Percentiles rank a stretch among this genome's conserved stretches.
Conservation (phyloP, 2,113 vertebrate species). For the Pyrgilauda ruficollis region DNA sequence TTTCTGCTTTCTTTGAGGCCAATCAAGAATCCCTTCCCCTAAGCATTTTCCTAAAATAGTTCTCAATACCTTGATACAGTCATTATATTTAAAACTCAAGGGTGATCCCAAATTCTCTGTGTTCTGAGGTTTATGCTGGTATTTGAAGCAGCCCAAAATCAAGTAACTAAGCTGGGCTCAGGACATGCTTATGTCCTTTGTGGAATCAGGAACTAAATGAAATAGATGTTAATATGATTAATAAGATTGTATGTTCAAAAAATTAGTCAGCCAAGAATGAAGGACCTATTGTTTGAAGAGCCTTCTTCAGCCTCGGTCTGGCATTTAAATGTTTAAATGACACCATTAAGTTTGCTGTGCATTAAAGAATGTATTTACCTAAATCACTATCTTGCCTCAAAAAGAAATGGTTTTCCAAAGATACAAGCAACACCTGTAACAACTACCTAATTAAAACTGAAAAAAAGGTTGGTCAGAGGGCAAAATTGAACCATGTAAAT, state of each 20-base stretch:
- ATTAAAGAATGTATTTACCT: background rate
- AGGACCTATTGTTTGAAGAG: background rate
- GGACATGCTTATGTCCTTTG: accelerated
- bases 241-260: background rate
- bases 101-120: background rate
- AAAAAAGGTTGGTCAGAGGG: background rate
- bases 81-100: background rate
- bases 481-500: background rate
- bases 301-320: background rate
- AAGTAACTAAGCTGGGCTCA: background rate
- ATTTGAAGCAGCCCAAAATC: background rate
- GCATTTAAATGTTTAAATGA: background rate
- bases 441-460: background rate
- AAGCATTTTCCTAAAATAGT: background rate
- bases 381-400: background rate
- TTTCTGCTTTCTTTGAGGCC: background rate
- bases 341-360: background rate
- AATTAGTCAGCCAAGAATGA: background rate
- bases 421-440: background rate
- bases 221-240: background rate
- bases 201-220: background rate
- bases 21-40: background rate
- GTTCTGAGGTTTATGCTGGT: background rate
- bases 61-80: background rate
- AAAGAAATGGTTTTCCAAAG: background rate